Percentiles rank a stretch among this genome's conserved stretches.
phyloP scores from a whole-genome alignment of 2,888 invertebrate genomes.

The Pachymerium ferrugineum region DNA sequence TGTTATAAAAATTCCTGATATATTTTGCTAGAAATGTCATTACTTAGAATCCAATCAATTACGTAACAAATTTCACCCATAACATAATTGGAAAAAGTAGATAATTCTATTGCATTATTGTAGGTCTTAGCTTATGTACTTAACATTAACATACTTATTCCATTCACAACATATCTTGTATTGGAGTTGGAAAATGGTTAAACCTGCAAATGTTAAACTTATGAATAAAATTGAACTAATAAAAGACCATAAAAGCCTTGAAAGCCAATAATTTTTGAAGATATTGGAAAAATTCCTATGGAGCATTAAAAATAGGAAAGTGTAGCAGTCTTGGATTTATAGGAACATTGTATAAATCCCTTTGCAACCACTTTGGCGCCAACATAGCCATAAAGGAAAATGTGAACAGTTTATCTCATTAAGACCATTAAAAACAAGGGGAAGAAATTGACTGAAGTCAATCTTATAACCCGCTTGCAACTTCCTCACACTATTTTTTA shows the following conservation, averaged over 20 bases:
- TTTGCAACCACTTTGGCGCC: constrained; percentile 4
- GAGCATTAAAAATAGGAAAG: neutral
- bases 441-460: neutral
- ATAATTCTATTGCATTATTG: no score
- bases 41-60: no score
- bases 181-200: no score
- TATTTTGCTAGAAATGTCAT: no score
- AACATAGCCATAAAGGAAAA: constrained; percentile 6
- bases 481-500: neutral
- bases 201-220: no score
- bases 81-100: no score
- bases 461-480: neutral
- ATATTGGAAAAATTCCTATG: neutral
- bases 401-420: constrained; percentile 1
- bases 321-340: neutral
- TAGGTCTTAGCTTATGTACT: no score
- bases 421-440: neutral
- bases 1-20: no score
- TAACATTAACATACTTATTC: no score
- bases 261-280: neutral
- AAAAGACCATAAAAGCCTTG: neutral
- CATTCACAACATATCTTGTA: no score
- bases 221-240: neutral
- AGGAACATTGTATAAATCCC: neutral
- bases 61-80: no score